Base-by-base conservation (phyloP, 2,888 invertebrate species). In the Mimachlamys varia region DNA sequence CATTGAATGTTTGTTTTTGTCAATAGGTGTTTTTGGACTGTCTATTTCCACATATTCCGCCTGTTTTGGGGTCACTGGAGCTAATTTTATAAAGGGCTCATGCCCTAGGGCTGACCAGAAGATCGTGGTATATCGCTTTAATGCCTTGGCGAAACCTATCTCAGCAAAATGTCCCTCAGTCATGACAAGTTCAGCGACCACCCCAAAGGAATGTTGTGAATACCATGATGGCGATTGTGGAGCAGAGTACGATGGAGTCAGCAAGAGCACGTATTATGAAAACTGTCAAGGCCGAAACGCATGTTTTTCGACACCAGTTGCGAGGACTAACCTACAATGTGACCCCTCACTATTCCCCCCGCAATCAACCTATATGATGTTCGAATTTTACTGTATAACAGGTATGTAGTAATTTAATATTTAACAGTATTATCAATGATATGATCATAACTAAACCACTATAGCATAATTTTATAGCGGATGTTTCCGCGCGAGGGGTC, bases 21-120 rank as follows among this genome's bases (percentile, higher is more conserved):
- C 13, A 53, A 33, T 12, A 76, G 76, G 33, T 76, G 33, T 33
- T 27, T 27, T 76, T 27, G 76, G 76, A 27, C 19, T 91, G 38
- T 27, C 90, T 44, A 88, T 87, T 17, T 55, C 89, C 19, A 55
- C 89, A 0, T 88, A 90, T 13, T 53, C 89, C 1, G 91, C 91
- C 5, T 91, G 91, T n/a, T 91, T 90, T 50, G 91, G 91, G 27
- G 87, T 44, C 12, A 76, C 87, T 44, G 89, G 88, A 33, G 49
- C 12, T 0, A 89, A 91, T 88, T 90, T 90, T 37, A 88, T 91
- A 12, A 87, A 22, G 37, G 89, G 89, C 0, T n/a, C 87, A 0
- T 91, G 91, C 53, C 38, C 87, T 15, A 13, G 44, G 12, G 55
- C 49, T 7, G 62, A 62, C 27, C 58, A 90, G 19, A 88, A 87